These are phyloP conservation scores for Corydoras maculifer DNA, from an alignment of 2,113 vertebrate genomes.

Conservation along the genomic window DNA sequence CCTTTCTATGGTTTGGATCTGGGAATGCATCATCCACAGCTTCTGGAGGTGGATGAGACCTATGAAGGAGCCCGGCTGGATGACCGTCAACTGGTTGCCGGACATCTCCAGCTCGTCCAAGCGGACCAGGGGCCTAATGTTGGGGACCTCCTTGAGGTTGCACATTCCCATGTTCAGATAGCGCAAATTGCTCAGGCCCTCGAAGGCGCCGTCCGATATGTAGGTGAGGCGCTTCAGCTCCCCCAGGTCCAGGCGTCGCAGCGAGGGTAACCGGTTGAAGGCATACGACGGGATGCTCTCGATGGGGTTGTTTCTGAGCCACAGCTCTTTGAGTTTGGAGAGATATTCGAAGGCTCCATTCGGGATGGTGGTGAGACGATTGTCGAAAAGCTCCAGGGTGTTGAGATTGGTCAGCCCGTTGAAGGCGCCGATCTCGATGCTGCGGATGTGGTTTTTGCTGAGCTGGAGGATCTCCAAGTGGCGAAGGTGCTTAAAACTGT, in stretches of 20 bases:
- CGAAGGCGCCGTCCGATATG: constrained; percentile 68
- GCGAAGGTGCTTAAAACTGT: constrained; percentile 71
- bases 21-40: constrained; percentile 90
- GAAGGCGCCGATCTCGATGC: constrained; percentile 70
- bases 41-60: constrained; percentile 79
- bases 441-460: constrained; percentile 71
- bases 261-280: constrained; percentile 68
- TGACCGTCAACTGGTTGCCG: constrained; percentile 63
- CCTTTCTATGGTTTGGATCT: constrained; percentile 69
- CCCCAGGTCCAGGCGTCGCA: constrained; percentile 66
- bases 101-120: constrained; percentile 72
- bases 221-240: constrained; percentile 70
- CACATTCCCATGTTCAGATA: constrained; percentile 73
- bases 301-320: constrained; percentile 71
- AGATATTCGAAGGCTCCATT: constrained; percentile 72
- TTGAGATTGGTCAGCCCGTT: constrained; percentile 69
- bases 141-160: constrained; percentile 72
- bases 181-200: constrained; percentile 67
- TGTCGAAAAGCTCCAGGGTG: constrained; percentile 72
- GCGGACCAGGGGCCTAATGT: constrained; percentile 64
- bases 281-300: constrained; percentile 73
- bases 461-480: constrained; percentile 70
- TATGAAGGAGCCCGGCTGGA: constrained; percentile 65
- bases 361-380: constrained; percentile 71
- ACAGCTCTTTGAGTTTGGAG: constrained; percentile 69